Conservation (phyloP, 2,888 invertebrate genomes). For the Cephonodes hylas region DNA sequence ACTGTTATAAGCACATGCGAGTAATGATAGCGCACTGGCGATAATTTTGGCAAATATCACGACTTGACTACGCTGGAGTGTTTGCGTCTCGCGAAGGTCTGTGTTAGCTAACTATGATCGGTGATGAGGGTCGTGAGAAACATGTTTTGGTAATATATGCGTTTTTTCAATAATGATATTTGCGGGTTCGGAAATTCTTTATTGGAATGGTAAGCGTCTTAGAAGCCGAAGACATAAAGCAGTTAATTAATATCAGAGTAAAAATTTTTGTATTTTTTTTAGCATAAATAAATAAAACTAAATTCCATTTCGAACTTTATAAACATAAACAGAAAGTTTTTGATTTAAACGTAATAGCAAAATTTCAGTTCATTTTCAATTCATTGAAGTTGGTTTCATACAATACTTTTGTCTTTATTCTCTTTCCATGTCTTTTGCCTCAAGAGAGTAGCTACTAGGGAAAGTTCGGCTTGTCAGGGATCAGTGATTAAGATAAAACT, state of each 20-base stretch:
- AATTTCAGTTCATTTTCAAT: no score
- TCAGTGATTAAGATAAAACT: background rate
- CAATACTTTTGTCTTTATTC: background rate
- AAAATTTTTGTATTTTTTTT: no score
- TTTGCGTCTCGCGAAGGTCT: slow-evolving; percentile 32
- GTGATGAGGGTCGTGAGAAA: slow-evolving; percentile 7
- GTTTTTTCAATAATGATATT: background rate
- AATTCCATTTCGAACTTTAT: no score
- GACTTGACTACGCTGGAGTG: slow-evolving; percentile 33
- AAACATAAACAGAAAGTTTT: no score
- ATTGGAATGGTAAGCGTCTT: no score
- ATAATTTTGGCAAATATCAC: slow-evolving; percentile 44
- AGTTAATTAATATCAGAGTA: no score
- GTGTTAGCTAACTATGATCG: background rate
- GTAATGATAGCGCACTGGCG: slow-evolving; percentile 36
- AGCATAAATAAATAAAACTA: no score
- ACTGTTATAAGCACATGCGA: slow-evolving; percentile 28
- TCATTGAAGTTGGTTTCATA: no score
- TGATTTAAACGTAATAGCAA: no score
- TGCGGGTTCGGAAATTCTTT: background rate
- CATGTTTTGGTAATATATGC: background rate
- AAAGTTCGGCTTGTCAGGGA: background rate
- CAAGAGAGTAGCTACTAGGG: background rate
- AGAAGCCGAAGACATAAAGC: no score
- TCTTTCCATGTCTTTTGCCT: background rate